phyloP scores from a whole-genome alignment of 2,797 vertebrate species.

The Hippopotamyrus pictus region DNA sequence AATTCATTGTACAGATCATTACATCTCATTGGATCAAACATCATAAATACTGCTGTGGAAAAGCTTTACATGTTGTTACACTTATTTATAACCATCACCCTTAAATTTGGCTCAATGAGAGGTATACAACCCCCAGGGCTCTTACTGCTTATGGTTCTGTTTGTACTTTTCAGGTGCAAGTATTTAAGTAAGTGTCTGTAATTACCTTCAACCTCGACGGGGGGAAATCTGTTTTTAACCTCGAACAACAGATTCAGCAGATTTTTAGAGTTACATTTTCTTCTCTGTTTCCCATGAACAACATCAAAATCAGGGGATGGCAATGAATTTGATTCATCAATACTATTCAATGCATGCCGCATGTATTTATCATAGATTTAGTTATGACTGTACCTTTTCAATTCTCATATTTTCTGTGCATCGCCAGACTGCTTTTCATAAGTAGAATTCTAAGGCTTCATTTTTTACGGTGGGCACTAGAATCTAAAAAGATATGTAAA shows the following conservation, averaged over 20 bases:
- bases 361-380: not conserved
- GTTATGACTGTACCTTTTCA: not conserved
- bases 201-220: not conserved
- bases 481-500: not conserved
- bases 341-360: not conserved
- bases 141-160: not conserved
- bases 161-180: slow-evolving; percentile 4
- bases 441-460: not conserved
- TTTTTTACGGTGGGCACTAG: not conserved
- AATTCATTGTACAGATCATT: not conserved
- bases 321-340: not conserved
- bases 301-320: not conserved
- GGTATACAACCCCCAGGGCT: not conserved
- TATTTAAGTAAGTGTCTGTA: not conserved
- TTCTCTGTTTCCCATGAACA: not conserved
- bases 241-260: not conserved
- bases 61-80: not conserved
- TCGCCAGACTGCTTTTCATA: not conserved
- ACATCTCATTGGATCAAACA: not conserved
- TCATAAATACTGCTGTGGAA: not conserved
- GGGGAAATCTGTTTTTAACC: not conserved
- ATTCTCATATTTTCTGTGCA: not conserved
- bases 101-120: not conserved
- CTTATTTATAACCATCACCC: not conserved
- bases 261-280: not conserved